Evolutionary conservation across 2,797 vertebrate genomes (phyloP).

Genomic region (Poeciliopsis presidionis): DNA sequence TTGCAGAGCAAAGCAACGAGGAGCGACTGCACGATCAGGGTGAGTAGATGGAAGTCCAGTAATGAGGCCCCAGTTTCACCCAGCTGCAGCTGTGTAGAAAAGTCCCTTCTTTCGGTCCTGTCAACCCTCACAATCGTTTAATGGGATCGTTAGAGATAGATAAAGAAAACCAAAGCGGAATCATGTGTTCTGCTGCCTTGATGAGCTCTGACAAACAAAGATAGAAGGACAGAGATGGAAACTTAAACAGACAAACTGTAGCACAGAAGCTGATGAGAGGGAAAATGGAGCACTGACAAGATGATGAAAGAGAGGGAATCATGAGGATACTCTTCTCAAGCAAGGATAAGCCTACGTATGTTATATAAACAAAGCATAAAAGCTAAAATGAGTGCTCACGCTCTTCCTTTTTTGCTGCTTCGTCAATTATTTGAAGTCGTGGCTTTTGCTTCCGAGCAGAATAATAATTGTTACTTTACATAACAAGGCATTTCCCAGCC

Average conservation of each 20-base stretch:
- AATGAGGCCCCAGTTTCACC: constrained; percentile 63
- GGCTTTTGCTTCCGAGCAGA: background rate
- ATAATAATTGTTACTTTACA: constrained; percentile 27
- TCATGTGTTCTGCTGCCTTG: constrained; percentile 59
- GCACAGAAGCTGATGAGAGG: constrained; percentile 11
- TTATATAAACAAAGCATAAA: constrained; percentile 31
- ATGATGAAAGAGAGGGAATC: constrained; percentile 13
- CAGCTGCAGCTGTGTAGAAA: constrained; percentile 53
- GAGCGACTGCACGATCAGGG: constrained; percentile 24
- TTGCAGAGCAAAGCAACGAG: constrained; percentile 27
- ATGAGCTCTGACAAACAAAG: constrained; percentile 67
- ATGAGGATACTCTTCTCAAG: constrained; percentile 31
- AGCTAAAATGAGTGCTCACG: constrained; percentile 18
- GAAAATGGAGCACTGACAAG: constrained; percentile 20
- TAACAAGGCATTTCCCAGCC: constrained; percentile 44
- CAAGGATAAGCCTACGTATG: constrained; percentile 28
- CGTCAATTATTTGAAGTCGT: constrained; percentile 51
- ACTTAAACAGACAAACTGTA: constrained; percentile 21
- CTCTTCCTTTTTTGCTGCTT: constrained; percentile 41
- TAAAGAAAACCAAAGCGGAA: constrained; percentile 68
- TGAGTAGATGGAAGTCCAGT: constrained; percentile 42
- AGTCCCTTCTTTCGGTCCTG: constrained; percentile 25
- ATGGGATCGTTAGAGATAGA: constrained; percentile 75
- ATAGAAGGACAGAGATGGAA: constrained; percentile 19
- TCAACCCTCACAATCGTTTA: constrained; percentile 59